A percentile compares a stretch with the other conserved stretches of the same genome.
Evolutionary conservation across 2,113 vertebrate species (phyloP).

Genomic region (Dasyprocta punctata): DNA sequence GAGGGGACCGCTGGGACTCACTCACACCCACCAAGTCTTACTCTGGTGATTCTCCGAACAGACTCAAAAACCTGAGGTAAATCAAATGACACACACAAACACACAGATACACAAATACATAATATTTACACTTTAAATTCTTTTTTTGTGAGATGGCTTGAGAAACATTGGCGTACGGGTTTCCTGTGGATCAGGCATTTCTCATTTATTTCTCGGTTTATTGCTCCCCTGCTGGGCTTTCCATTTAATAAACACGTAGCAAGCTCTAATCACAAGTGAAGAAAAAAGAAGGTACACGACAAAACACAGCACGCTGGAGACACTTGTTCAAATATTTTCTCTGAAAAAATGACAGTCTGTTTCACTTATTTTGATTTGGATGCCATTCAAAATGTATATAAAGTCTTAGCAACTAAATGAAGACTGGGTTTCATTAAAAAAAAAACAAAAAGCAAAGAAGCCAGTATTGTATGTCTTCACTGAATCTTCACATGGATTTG

Average conservation of each 20-base stretch:
- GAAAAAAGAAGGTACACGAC: slow-evolving; percentile 60
- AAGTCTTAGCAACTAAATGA: slow-evolving; percentile 77
- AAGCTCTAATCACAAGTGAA: slow-evolving; percentile 67
- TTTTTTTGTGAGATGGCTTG: slow-evolving; percentile 66
- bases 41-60: slow-evolving; percentile 53
- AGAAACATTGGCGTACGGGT: slow-evolving; percentile 60
- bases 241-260: slow-evolving; percentile 31
- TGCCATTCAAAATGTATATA: slow-evolving; percentile 81
- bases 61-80: slow-evolving; percentile 62
- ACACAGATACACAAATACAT: background rate
- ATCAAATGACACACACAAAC: slow-evolving; percentile 31
- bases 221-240: slow-evolving; percentile 55
- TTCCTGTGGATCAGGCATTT: slow-evolving; percentile 58
- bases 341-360: slow-evolving; percentile 69
- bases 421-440: slow-evolving; percentile 40
- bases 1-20: background rate
- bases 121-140: slow-evolving; percentile 74
- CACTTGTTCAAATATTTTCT: slow-evolving; percentile 61
- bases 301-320: slow-evolving; percentile 60
- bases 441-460: slow-evolving; percentile 60
- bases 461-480: slow-evolving; percentile 39
- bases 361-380: slow-evolving; percentile 76
- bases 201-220: slow-evolving; percentile 51
- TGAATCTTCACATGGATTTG: slow-evolving; percentile 30
- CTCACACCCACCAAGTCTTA: background rate